Evolutionary conservation across 2,797 vertebrate genomes (phyloP).

Genomic region (Myotis daubentonii): DNA sequence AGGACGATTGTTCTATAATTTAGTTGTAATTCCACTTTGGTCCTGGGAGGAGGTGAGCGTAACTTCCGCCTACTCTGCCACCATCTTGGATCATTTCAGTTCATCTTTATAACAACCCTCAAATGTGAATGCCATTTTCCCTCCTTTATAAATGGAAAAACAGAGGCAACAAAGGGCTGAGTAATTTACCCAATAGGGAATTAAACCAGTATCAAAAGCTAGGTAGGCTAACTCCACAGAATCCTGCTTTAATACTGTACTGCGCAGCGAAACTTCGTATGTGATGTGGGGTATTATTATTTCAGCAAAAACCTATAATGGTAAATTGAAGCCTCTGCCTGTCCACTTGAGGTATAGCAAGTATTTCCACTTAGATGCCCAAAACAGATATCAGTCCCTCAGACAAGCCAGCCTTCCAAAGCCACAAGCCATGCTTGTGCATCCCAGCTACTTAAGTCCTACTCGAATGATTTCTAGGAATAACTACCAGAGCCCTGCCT

Average conservation of each 20-base stretch:
- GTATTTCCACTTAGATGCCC: not conserved
- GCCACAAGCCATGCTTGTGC: not conserved
- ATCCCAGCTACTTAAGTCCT: constrained; percentile 70
- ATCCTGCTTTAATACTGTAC: not conserved
- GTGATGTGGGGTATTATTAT: not conserved
- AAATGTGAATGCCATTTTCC: not conserved
- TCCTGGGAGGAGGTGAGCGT: no score
- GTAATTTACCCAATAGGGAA: not conserved
- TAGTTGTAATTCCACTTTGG: no score
- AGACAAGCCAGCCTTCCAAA: not conserved
- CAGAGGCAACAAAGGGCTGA: not conserved
- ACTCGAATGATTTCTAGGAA: constrained; percentile 56
- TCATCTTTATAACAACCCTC: not conserved
- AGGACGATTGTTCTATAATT: no score
- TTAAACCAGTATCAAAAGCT: not conserved
- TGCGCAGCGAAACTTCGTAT: not conserved
- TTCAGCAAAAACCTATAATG: not conserved
- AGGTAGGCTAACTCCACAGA: not conserved
- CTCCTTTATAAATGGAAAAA: not conserved
- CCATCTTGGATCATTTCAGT: not conserved
- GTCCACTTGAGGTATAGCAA: not conserved
- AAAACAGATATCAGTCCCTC: not conserved
- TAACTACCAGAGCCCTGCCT: constrained; percentile 72
- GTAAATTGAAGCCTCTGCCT: not conserved
- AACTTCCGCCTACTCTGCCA: no score